These are phyloP conservation scores for Paedocypris sp. DNA, from an alignment of 2,113 vertebrate genomes.

Conservation along the genomic window DNA sequence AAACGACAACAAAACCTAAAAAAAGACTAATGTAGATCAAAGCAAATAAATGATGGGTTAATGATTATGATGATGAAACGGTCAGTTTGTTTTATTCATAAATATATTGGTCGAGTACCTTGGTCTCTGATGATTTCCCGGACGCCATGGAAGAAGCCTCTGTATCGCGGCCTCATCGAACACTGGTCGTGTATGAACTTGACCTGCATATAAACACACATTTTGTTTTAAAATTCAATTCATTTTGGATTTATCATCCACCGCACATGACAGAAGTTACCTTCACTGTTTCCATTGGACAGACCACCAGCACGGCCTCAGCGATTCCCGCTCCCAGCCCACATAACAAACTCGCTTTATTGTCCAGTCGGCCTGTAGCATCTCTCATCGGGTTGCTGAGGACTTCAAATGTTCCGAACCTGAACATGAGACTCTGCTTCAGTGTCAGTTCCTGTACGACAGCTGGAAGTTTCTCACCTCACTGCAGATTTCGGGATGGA, in stretches of 20 bases:
- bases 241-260: neutral
- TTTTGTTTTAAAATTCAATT: neutral
- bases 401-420: conserved; percentile 68
- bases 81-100: neutral
- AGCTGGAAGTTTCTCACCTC: conserved; percentile 43
- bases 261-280: too few species aligned
- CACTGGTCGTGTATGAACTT: conserved; percentile 72
- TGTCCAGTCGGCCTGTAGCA: conserved; percentile 59
- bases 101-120: conserved; percentile 39
- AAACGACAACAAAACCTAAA: too few species aligned
- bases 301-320: conserved; percentile 64
- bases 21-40: too few species aligned
- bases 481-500: conserved; percentile 70
- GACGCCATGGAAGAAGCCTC: conserved; percentile 70
- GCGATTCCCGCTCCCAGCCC: conserved; percentile 61
- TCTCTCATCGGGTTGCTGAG: conserved; percentile 64
- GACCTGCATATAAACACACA: conserved; percentile 47
- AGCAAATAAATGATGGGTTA: too few species aligned
- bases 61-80: too few species aligned
- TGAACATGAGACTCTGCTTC: too few species aligned
- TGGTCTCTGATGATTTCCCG: conserved; percentile 65
- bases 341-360: conserved; percentile 60
- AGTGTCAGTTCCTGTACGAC: too few species aligned
- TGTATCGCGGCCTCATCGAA: conserved; percentile 57
- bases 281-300: conserved; percentile 72